phyloP scores from a whole-genome alignment of 2,888 invertebrate species.

The Plagiodera versicolora region DNA sequence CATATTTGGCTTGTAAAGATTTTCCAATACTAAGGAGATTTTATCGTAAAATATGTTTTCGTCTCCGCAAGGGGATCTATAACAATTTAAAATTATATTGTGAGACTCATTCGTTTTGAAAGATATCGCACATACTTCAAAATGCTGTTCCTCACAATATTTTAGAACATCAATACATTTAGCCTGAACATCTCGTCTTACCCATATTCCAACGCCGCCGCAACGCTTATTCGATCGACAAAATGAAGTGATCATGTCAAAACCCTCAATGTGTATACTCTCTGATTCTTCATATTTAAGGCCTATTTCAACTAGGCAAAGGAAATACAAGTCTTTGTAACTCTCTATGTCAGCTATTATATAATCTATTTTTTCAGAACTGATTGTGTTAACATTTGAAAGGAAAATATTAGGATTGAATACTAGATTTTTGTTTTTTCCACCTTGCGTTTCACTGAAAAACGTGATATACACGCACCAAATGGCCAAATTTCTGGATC shows the following conservation, averaged over 20 bases:
- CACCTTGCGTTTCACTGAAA: not conserved
- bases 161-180: not conserved
- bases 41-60: not conserved
- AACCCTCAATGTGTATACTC: not conserved
- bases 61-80: not conserved
- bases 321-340: not conserved
- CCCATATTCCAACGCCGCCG: not conserved
- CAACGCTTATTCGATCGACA: not conserved
- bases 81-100: not conserved
- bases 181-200: not conserved
- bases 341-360: not conserved
- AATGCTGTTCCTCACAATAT: not conserved
- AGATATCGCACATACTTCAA: not conserved
- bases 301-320: constrained; percentile 1
- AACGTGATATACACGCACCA: not conserved
- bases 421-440: not conserved
- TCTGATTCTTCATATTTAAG: not conserved
- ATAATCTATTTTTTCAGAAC: not conserved
- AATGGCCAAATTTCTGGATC: not conserved
- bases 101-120: not conserved
- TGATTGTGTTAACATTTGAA: constrained; percentile 2
- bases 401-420: not conserved
- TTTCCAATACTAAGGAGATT: not conserved
- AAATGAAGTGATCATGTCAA: not conserved
- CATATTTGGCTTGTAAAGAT: not conserved